Evolutionary conservation across 1,140 invertebrate species (phyloP).

Genomic region (Drosophila eugracilis): DNA sequence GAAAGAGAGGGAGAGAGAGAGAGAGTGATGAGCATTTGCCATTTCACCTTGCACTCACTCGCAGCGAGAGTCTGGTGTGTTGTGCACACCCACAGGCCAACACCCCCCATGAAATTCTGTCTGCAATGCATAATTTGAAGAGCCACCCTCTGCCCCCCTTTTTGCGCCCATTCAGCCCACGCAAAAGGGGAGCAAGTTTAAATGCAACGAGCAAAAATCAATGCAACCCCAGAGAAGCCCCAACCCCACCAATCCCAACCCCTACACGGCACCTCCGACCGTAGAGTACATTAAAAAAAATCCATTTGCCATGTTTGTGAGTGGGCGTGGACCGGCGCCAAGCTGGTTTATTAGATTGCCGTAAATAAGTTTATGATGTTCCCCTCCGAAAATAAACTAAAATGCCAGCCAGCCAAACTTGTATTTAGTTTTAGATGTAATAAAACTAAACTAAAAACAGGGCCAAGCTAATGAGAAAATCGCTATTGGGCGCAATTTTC

Average conservation of each 20-base stretch:
- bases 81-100: not conserved
- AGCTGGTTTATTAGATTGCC: constrained; percentile 78
- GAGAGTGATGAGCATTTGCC: constrained; percentile 46
- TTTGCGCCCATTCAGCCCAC: not conserved
- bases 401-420: not conserved
- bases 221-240: constrained; percentile 72
- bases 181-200: constrained; percentile 82
- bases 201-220: constrained; percentile 83
- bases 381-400: no score
- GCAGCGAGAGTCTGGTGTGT: constrained; percentile 15
- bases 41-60: constrained; percentile 65
- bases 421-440: constrained; percentile 30
- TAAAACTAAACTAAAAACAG: constrained; percentile 27
- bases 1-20: constrained; percentile 7
- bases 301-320: constrained; percentile 46
- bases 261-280: not conserved
- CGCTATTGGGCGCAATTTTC: constrained; percentile 10
- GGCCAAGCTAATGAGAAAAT: constrained; percentile 32
- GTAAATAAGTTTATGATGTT: constrained; percentile 77
- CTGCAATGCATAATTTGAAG: constrained; percentile 79
- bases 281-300: constrained; percentile 40
- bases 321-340: constrained; percentile 73
- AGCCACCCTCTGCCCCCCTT: constrained; percentile 5
- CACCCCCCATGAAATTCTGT: constrained; percentile 63
- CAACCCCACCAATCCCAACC: constrained; percentile 6